Evolutionary conservation across 2,888 invertebrate species (phyloP).

Genomic region (Scaptomyza tumidula): DNA sequence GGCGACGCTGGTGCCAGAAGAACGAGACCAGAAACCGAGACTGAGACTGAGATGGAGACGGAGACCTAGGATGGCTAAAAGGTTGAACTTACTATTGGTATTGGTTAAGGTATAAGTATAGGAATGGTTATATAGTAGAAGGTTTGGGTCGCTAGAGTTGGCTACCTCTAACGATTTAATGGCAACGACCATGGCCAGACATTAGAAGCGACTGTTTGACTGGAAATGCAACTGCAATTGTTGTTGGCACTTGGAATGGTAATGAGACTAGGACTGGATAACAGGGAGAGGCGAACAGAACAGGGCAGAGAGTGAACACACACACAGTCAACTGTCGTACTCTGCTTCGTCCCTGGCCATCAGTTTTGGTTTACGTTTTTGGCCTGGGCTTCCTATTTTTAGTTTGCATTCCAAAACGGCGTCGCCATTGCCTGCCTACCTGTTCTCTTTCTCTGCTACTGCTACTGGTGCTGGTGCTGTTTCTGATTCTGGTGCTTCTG

Average conservation of each 20-base stretch:
- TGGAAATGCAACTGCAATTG: conserved; percentile 44
- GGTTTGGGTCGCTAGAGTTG: conserved; percentile 4
- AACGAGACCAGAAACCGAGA: conserved; percentile 30
- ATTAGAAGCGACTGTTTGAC: conserved; percentile 64
- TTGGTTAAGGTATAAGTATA: conserved; percentile 12
- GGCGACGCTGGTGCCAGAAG: conserved; percentile 55
- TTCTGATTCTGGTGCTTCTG: conserved; percentile 13
- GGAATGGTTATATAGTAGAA: not conserved
- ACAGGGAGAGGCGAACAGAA: not conserved
- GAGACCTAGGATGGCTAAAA: conserved; percentile 24
- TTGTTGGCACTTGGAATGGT: conserved; percentile 21
- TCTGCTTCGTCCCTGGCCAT: conserved; percentile 31
- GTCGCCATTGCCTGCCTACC: conserved; percentile 56
- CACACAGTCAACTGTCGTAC: conserved; percentile 27
- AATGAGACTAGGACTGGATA: conserved; percentile 4
- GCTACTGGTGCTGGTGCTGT: not conserved
- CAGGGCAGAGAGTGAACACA: not conserved
- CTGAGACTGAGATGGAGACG: conserved; percentile 7
- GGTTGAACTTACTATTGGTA: conserved; percentile 34
- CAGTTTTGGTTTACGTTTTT: conserved; percentile 39
- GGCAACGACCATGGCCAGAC: conserved; percentile 75
- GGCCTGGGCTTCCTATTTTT: conserved; percentile 75
- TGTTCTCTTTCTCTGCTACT: conserved; percentile 17
- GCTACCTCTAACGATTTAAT: conserved; percentile 76
- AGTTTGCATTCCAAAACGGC: conserved; percentile 79